A percentile compares a stretch with the other conserved stretches of the same genome.
Conservation (phyloP, 1,140 invertebrate species). For the Leucophenga varia region DNA sequence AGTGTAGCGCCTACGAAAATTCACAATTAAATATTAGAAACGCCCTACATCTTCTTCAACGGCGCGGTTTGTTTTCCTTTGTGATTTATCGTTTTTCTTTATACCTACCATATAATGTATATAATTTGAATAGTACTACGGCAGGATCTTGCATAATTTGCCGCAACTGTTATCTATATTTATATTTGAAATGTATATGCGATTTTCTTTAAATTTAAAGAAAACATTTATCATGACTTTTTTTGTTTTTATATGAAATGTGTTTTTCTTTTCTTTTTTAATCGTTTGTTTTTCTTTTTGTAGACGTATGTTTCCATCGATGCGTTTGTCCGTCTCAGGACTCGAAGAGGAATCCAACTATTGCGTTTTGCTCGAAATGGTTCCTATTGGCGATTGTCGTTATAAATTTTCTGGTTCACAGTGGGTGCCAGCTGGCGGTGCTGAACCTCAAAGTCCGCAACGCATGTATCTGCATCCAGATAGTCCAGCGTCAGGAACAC, state of each 20-base stretch:
- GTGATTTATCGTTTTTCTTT: background rate
- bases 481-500: slow-evolving; percentile 76
- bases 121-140: background rate
- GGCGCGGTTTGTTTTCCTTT: slow-evolving; percentile 3
- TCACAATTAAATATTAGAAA: slow-evolving; percentile 53
- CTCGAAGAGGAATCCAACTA: slow-evolving; percentile 79
- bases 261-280: slow-evolving; percentile 1
- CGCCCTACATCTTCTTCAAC: slow-evolving; percentile 24
- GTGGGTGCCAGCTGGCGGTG: slow-evolving; percentile 84
- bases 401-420: slow-evolving; percentile 69
- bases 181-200: slow-evolving; percentile 31
- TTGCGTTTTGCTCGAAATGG: slow-evolving; percentile 78
- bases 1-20: slow-evolving; percentile 37
- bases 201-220: slow-evolving; percentile 25
- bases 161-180: slow-evolving; percentile 24
- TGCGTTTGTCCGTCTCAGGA: slow-evolving; percentile 69
- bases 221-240: slow-evolving; percentile 14
- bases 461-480: slow-evolving; percentile 84
- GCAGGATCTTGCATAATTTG: slow-evolving; percentile 1
- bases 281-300: slow-evolving; percentile 18
- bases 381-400: slow-evolving; percentile 65
- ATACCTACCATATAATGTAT: too few relatives aligned
- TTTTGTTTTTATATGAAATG: too few relatives aligned
- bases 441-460: slow-evolving; percentile 76
- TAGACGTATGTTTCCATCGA: slow-evolving; percentile 67